These are phyloP conservation scores for Micromys minutus DNA, from an alignment of 2,113 vertebrate species.

Conservation along the genomic window DNA sequence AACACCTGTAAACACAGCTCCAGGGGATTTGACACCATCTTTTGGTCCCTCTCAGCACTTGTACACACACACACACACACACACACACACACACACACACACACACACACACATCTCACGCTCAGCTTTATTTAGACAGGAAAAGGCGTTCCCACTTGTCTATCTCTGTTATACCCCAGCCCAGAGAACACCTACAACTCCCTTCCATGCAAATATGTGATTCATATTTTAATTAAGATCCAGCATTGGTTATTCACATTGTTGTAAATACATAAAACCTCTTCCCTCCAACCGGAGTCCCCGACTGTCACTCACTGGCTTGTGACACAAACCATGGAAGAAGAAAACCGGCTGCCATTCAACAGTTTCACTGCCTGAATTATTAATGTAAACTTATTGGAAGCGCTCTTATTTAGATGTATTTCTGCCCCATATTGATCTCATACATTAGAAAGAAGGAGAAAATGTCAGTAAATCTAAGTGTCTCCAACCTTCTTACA, in stretches of 20 bases:
- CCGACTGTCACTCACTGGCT: not conserved
- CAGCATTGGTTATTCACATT: not conserved
- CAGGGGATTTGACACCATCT: not conserved
- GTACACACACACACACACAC: not conserved
- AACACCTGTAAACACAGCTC: not conserved
- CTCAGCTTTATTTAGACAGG: not conserved
- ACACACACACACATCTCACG: conserved; percentile 6
- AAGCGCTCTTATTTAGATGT: conserved; percentile 15
- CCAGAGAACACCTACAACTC: not conserved
- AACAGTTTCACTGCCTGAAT: conserved; percentile 10
- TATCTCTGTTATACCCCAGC: not conserved
- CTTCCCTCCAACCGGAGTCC: not conserved
- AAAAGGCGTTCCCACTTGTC: not conserved
- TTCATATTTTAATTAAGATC: conserved; percentile 12
- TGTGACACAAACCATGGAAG: not conserved
- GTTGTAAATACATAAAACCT: conserved; percentile 40
- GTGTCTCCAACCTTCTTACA: conserved; percentile 41
- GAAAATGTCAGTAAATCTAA: conserved; percentile 28
- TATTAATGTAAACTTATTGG: conserved; percentile 46
- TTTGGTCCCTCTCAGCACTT: not conserved
- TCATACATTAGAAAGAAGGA: not conserved
- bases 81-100: not conserved
- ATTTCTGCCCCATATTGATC: not conserved
- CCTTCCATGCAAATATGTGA: not conserved
- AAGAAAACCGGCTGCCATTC: conserved; percentile 1